Evolutionary conservation across 2,888 invertebrate genomes (phyloP).

Genomic region (Dasypolia templi): DNA sequence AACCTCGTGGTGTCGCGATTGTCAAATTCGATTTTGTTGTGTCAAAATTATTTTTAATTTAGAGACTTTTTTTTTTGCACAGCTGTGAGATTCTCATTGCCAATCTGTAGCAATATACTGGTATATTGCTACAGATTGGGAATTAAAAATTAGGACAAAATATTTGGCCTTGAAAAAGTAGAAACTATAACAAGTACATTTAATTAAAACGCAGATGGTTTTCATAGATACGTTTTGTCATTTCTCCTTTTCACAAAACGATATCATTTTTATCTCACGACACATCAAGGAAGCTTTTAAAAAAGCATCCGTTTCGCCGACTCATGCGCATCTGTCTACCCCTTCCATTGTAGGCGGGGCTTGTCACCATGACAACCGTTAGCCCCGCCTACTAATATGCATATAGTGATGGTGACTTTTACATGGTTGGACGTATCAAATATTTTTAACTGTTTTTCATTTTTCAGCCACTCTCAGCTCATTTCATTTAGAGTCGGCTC

Average conservation of each 20-base stretch:
- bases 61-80: too few relatives aligned
- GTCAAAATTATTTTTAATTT: too few relatives aligned
- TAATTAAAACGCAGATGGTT: neutral
- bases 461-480: neutral
- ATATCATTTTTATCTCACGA: constrained; percentile 56
- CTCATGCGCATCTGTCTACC: constrained; percentile 84
- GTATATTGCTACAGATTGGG: too few relatives aligned
- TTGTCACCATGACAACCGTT: constrained; percentile 33
- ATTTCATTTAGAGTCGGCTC: neutral
- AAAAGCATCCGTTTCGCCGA: constrained; percentile 69
- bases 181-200: too few relatives aligned
- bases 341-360: constrained; percentile 63
- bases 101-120: too few relatives aligned
- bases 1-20: too few relatives aligned
- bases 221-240: neutral
- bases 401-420: constrained; percentile 39
- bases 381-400: constrained; percentile 60
- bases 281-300: constrained; percentile 64
- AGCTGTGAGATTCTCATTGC: too few relatives aligned
- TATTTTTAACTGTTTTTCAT: neutral
- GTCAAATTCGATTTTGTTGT: too few relatives aligned
- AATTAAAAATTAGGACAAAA: neutral
- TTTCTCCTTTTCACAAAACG: neutral
- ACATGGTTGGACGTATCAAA: neutral
- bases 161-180: too few relatives aligned